Evolutionary conservation across 1,140 invertebrate species (phyloP), one percentile per base, ranked within the genome.

Genomic region (Chymomyza costata): DNA sequence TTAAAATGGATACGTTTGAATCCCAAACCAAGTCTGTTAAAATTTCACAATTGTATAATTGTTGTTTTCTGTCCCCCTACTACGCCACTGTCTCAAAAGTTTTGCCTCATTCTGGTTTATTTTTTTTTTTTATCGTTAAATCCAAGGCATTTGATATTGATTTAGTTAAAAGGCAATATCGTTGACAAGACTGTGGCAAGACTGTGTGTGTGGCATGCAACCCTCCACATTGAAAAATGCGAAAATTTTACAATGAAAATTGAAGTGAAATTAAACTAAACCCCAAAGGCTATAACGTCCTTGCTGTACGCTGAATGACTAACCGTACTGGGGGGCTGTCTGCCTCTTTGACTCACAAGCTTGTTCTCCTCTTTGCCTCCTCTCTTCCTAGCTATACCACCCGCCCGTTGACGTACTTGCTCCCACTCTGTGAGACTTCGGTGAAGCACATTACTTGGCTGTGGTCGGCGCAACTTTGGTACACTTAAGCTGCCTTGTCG

Each of bases 101-200:
- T 17, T 19, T 1, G n/a, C 40, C n/a, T 13, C 2, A 40, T 40
- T 16, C 13, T 40, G 15, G 2, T 31, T 39, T 15, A 11, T 51
- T 13, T 16, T 39, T 28, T 53, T 15, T 30, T 16, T 35, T 38
- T 25, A 38, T 31, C 40, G 43, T 76, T 78, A 70, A 76, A 66
- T 76, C 70, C 70, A 38, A 66, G 66, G 66, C 70, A 78, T 78
- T 78, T 63, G 57, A 59, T 76, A 76, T 76, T 76, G 70, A 76
- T 76, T 76, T 76, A 76, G 66, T 78, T 76, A 76, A 76, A 76
- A 78, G 70, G 70, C 70, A 78, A 78, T 76, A 76, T 76, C 70
- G 73, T 63, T 78, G 52, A 62, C 71, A 63, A 52, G 43, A 62
- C 53, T 55, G 65, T 35, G 32, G 59, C 32, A 62, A 52, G 43